These are phyloP conservation scores for Drosophila borealis DNA, from an alignment of 2,888 invertebrate species.

Conservation along the genomic window DNA sequence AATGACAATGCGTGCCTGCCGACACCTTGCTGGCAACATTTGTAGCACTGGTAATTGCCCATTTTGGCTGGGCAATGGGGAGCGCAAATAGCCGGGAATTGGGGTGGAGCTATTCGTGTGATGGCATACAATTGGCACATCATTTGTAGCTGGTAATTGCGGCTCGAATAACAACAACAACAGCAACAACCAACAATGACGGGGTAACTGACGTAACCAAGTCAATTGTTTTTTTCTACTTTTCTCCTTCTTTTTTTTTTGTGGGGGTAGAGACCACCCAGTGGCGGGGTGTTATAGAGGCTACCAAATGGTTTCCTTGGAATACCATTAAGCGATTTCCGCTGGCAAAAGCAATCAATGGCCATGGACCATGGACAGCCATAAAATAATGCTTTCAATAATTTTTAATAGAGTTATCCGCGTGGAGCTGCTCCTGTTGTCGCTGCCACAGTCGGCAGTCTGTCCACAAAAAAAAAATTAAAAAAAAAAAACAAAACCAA, in stretches of 20 bases:
- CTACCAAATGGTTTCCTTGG: constrained; percentile 41
- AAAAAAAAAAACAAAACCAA: constrained; percentile 15
- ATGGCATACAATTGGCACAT: constrained; percentile 70
- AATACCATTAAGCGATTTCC: constrained; percentile 64
- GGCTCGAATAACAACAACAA: constrained; percentile 3
- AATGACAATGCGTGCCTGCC: constrained; percentile 74
- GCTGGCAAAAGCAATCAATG: constrained; percentile 58
- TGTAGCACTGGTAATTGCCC: constrained; percentile 67
- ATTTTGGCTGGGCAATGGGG: constrained; percentile 45
- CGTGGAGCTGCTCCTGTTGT: constrained; percentile 35
- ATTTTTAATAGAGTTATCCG: constrained; percentile 72
- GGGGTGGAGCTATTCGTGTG: constrained; percentile 19
- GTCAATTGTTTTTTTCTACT: not conserved
- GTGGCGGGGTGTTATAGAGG: constrained; percentile 3
- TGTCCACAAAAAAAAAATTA: not conserved
- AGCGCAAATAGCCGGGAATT: constrained; percentile 1
- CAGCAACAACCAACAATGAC: constrained; percentile 8
- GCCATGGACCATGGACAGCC: constrained; percentile 20
- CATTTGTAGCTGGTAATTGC: constrained; percentile 62
- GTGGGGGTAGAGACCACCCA: constrained; percentile 27
- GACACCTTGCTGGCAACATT: constrained; percentile 65
- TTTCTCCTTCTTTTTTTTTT: not conserved
- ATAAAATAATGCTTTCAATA: constrained; percentile 62
- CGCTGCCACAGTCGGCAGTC: constrained; percentile 10
- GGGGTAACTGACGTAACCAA: constrained; percentile 48